These are phyloP conservation scores for Drosophila punjabiensis DNA, from an alignment of 1,140 invertebrate genomes.

Conservation along the genomic window DNA sequence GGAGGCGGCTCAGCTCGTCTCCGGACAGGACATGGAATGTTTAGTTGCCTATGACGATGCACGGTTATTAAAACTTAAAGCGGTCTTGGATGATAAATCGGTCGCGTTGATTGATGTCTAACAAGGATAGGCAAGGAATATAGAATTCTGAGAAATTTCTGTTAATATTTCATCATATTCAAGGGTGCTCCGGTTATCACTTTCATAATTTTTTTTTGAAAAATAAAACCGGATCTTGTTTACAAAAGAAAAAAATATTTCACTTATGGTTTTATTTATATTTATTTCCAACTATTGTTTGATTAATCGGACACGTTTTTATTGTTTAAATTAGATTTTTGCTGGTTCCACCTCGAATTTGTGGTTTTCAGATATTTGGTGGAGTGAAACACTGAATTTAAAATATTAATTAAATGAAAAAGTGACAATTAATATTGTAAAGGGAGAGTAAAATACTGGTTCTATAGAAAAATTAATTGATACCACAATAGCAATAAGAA, in stretches of 20 bases:
- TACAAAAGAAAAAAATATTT: background rate
- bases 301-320: background rate
- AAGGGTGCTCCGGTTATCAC: background rate
- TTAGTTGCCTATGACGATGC: constrained; percentile 47
- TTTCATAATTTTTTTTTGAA: background rate
- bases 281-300: background rate
- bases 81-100: constrained; percentile 58
- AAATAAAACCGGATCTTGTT: too few species aligned
- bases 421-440: background rate
- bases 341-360: too few species aligned
- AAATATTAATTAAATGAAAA: background rate
- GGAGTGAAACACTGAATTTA: background rate
- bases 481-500: background rate
- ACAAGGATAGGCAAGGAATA: background rate
- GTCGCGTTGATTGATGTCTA: constrained; percentile 49
- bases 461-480: background rate
- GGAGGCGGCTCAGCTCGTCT: constrained; percentile 20
- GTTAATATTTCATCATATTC: constrained; percentile 1
- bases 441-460: background rate
- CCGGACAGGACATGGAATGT: constrained; percentile 15
- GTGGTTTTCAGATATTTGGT: background rate
- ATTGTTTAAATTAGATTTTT: background rate
- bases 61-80: constrained; percentile 67
- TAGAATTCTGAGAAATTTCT: constrained; percentile 9
- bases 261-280: background rate